phyloP scores from a whole-genome alignment of 2,113 vertebrate genomes.

The Acanthochromis polyacanthus region DNA sequence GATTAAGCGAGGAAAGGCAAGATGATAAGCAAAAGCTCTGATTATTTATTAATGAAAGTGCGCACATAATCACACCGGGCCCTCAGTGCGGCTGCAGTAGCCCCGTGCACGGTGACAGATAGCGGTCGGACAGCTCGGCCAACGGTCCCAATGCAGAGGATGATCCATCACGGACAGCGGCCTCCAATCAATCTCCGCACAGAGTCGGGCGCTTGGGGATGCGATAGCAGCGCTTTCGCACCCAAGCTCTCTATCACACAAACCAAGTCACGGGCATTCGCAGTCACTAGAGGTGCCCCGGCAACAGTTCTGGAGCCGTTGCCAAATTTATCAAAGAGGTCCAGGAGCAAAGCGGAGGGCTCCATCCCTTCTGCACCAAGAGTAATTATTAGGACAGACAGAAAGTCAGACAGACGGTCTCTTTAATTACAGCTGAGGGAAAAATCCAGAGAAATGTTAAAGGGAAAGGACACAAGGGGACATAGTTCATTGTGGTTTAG shows the following conservation, averaged over 20 bases:
- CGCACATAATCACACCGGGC: conserved; percentile 11
- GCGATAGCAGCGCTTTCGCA: conserved; percentile 19
- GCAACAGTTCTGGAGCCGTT: conserved; percentile 41
- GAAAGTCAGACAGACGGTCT: conserved; percentile 28
- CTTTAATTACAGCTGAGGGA: conserved; percentile 65
- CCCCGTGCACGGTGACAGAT: conserved; percentile 34
- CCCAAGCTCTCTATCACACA: conserved; percentile 40
- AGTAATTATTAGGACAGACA: conserved; percentile 58
- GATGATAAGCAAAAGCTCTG: conserved; percentile 24
- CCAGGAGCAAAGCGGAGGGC: conserved; percentile 36
- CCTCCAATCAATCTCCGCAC: conserved; percentile 61
- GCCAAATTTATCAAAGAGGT: conserved; percentile 61
- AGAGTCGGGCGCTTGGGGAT: conserved; percentile 47
- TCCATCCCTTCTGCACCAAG: conserved; percentile 35
- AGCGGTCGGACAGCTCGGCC: conserved; percentile 48
- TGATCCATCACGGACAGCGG: conserved; percentile 65
- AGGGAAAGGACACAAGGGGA: conserved; percentile 11
- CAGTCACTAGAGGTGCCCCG: conserved; percentile 46
- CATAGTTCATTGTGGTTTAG: not conserved
- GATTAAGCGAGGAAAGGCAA: conserved; percentile 29
- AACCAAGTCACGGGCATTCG: conserved; percentile 26
- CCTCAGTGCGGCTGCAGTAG: conserved; percentile 29
- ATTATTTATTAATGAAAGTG: conserved; percentile 44
- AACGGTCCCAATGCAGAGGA: conserved; percentile 39
- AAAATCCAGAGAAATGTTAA: conserved; percentile 12